A percentile compares a stretch with the other conserved stretches of the same genome.
Evolutionary conservation across 2,888 invertebrate genomes (phyloP).

Genomic region (Itoplectis maculator): DNA sequence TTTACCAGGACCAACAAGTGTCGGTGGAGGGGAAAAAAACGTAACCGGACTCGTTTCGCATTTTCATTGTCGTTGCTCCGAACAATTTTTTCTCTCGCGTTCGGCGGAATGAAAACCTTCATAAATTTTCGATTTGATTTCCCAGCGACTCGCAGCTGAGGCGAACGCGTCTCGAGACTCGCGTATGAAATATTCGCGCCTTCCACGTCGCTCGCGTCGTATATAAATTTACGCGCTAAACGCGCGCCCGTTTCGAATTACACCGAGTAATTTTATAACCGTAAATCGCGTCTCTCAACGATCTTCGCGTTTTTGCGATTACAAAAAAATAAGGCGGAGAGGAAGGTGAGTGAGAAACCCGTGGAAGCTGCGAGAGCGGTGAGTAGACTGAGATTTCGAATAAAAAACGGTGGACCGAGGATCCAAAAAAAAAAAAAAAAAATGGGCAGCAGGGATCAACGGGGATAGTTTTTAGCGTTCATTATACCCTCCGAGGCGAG

Average conservation of each 20-base stretch:
- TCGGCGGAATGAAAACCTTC: constrained; percentile 10
- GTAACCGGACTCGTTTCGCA: neutral
- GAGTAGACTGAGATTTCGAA: no score
- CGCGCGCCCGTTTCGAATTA: constrained; percentile 77
- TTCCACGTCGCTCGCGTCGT: constrained; percentile 2
- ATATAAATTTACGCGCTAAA: constrained; percentile 76
- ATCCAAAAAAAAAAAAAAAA: no score
- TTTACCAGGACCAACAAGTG: constrained; percentile 48
- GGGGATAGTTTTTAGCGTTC: no score
- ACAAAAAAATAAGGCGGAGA: no score
- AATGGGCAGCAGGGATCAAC: no score
- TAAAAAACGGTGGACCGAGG: no score
- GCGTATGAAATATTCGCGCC: constrained; percentile 5
- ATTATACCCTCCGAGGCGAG: no score
- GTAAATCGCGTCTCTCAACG: constrained; percentile 83
- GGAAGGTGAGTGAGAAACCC: no score
- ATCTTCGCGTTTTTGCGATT: no score
- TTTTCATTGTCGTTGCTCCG: neutral
- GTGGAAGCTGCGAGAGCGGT: no score
- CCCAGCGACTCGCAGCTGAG: constrained; percentile 22
- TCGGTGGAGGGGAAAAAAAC: neutral
- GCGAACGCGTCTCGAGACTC: constrained; percentile 23
- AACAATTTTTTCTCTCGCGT: neutral
- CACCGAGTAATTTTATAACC: constrained; percentile 83
- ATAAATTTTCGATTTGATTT: constrained; percentile 55